Base-by-base conservation (phyloP, 2,888 invertebrate genomes). In the Hipparchia sbordonii region DNA sequence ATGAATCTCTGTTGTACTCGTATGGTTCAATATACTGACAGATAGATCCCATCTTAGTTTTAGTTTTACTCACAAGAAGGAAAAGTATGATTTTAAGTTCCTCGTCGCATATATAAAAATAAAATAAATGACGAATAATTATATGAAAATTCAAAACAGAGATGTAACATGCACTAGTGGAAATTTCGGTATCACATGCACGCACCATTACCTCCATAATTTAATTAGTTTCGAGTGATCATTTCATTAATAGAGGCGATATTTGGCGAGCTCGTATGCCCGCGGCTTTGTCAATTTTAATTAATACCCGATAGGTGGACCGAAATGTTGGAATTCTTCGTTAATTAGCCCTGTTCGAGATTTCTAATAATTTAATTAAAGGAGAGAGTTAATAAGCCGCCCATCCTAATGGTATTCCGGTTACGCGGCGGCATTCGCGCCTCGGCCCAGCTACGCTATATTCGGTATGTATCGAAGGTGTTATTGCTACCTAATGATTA, bases 361-460 rank as follows among this genome's bases (percentile, higher is more conserved):
- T 91, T 92, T 93, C 93, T 93, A 93, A 93, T 93, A 92, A 93
- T 93, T 92, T 93, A 92, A 92, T 92, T 92, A 92, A 90, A 88
- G 85, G 82, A 81, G 82, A 85, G 88, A 88, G 91, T 92, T 93
- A 92, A 91, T 92, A 91, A 91, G 89, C 88, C 83, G 79, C 82
- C 81, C 82, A 82, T 81, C 84, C 84, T 83, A 85, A 80, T 78
- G 91, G 91, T 88, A 92, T 92, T 86, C 87, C 83, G 84, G 90
- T 85, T 82, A 88, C 87, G 90, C 84, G 89, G 75, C 76, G 86
- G 84, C 78, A 84, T 87, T 88, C 82, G 82, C 85, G 83, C 85
- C 80, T 71, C 72, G 68, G 71, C 60, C 66, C 51, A 63, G 33
- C 13, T 72, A 70, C 33, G 67, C 72, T 70, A 61, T 70, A 74